Base-by-base conservation (phyloP, 2,888 invertebrate species). In the Campaea margaritaria region DNA sequence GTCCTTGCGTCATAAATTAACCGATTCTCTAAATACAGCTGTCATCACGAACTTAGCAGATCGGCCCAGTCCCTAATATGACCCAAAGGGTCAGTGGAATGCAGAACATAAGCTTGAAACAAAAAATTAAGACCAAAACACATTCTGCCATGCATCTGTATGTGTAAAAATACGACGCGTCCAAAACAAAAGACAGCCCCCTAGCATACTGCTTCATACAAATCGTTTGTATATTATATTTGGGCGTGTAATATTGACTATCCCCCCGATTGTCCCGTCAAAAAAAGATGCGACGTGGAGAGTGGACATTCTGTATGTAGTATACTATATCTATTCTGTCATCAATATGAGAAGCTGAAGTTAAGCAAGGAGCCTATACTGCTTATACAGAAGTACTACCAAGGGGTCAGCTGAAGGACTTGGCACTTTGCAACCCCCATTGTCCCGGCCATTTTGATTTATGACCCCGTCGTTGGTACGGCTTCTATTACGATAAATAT, bases 31-130 rank as follows among this genome's bases (percentile, higher is more conserved):
- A 65, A 70, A 68, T 70, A 70, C 64, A 68, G 68, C 70, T 68
- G 70, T 70, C 70, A 67, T 63, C 68, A 61, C 45, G 52, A 69
- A 65, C 64, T 69, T 65, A 59, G 60, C 59, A 65, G 67, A 67
- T 64, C 65, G 58, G 43, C 36, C 16, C 31, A 13, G 61, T 36
- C 58, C 67, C 46, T 60, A 62, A 64, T 67, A 58, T 57, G 62
- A 60, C 67, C 69, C 67, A 42, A 45, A 62, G 67, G 67, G 55
- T 58, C 59, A 1, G 49, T 49, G 34, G 21, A 12, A 3, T 11
- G 27, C 59, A 50, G 53, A 49, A 45, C 13, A n/a, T 3, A 13
- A 31, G 21, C 10, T 47, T 28, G 8, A 13, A 10, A 28, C 44
- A 56, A 16, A 16, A 13, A 14, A 39, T 5, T 13, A 3, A 21